These are phyloP conservation scores for Pandion haliaetus DNA, from an alignment of 2,113 vertebrate genomes.

Conservation along the genomic window DNA sequence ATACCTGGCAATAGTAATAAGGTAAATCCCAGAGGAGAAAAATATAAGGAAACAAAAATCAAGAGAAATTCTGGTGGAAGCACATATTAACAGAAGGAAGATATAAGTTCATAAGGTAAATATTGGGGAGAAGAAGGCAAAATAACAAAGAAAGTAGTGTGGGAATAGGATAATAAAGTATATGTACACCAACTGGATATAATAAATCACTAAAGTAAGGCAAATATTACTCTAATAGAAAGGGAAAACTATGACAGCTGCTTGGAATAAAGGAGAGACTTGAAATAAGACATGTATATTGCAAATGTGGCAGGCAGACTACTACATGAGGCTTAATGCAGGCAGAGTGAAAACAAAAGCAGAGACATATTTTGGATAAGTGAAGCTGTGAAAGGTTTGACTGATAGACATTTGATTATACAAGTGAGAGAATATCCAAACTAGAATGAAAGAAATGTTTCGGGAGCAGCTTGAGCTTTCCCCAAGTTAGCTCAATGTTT, in stretches of 20 bases:
- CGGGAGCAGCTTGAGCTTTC: neutral
- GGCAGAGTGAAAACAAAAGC: neutral
- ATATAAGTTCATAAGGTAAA: neutral
- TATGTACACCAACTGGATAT: neutral
- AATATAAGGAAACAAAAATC: neutral
- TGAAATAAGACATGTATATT: neutral
- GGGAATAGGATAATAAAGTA: neutral
- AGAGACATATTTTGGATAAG: neutral
- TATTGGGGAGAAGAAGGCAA: neutral
- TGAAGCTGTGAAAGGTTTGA: neutral
- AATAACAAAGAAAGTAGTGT: neutral
- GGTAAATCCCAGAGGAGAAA: neutral
- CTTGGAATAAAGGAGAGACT: neutral
- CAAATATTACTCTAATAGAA: neutral
- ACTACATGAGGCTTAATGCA: neutral
- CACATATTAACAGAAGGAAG: neutral
- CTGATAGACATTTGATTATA: neutral
- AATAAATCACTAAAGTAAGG: constrained; percentile 3
- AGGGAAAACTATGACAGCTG: neutral
- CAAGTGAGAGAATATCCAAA: neutral
- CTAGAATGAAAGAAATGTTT: neutral
- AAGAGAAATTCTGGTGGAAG: neutral
- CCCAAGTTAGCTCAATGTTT: neutral
- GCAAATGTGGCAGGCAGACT: neutral
- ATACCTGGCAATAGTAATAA: neutral